These are phyloP conservation scores for Nephila pilipes DNA, from an alignment of 1,140 invertebrate genomes.

Conservation along the genomic window DNA sequence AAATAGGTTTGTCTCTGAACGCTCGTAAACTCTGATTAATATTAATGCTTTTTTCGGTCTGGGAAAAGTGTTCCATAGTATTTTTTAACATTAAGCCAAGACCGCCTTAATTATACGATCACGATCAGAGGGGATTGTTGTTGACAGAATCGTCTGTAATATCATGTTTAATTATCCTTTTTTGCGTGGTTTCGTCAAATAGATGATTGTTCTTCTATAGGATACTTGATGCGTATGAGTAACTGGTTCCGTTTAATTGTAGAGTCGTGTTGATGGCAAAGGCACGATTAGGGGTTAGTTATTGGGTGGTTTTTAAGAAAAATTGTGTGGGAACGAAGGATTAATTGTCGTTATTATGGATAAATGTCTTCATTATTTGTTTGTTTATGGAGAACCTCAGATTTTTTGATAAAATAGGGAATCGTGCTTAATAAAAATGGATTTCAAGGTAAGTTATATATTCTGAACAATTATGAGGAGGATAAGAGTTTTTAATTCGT, in stretches of 20 bases:
- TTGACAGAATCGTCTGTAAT: too few species aligned
- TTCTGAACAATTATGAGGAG: background rate
- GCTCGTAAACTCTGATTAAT: too few species aligned
- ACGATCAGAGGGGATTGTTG: too few species aligned
- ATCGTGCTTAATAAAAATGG: background rate
- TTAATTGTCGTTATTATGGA: conserved; percentile 20
- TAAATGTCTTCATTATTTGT: conserved; percentile 17
- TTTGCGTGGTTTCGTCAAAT: background rate
- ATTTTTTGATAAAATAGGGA: background rate
- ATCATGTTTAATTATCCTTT: too few species aligned
- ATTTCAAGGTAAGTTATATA: background rate
- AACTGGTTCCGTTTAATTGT: background rate
- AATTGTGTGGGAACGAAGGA: conserved; percentile 8
- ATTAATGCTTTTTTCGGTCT: too few species aligned
- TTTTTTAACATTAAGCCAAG: too few species aligned
- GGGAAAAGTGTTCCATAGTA: too few species aligned
- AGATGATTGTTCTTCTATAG: background rate
- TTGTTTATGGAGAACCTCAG: background rate
- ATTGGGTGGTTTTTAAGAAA: background rate
- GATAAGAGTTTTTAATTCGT: background rate
- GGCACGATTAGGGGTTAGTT: background rate
- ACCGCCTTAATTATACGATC: too few species aligned
- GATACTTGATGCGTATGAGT: background rate
- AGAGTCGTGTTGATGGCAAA: background rate
- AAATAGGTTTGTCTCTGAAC: too few species aligned